Percentiles rank a stretch among this genome's conserved stretches.
Conservation (phyloP, 2,888 invertebrate genomes). For the Phorcus lineatus region DNA sequence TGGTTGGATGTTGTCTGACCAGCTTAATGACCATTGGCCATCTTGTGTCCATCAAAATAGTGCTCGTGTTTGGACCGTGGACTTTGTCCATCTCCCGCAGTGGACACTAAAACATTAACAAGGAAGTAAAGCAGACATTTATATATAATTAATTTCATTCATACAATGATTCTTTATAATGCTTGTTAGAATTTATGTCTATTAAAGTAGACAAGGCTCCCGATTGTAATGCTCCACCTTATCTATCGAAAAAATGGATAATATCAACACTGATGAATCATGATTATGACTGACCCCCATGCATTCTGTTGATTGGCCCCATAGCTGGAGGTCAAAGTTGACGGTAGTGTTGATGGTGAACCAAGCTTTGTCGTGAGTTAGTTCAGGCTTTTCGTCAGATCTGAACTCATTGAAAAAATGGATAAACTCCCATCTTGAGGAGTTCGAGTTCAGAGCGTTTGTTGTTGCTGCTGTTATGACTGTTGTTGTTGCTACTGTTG, state of each 20-base stretch:
- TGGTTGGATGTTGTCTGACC: slow-evolving; percentile 30
- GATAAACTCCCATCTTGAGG: slow-evolving; percentile 28
- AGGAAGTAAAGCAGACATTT: neutral
- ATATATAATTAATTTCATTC: neutral
- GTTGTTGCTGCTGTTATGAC: neutral
- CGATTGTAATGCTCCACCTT: too few relatives aligned
- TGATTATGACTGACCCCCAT: slow-evolving; percentile 63
- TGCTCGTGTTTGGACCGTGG: slow-evolving; percentile 34
- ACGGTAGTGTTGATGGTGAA: slow-evolving; percentile 58
- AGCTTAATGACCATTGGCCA: slow-evolving; percentile 52
- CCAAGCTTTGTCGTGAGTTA: slow-evolving; percentile 59
- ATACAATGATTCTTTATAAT: neutral
- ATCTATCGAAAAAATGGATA: too few relatives aligned
- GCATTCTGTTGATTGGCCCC: slow-evolving; percentile 60
- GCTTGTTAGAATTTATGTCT: too few relatives aligned
- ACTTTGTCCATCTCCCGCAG: slow-evolving; percentile 43
- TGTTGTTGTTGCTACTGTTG: neutral
- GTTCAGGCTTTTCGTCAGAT: slow-evolving; percentile 38
- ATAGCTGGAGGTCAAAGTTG: slow-evolving; percentile 53
- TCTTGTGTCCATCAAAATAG: slow-evolving; percentile 58
- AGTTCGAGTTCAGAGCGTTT: neutral
- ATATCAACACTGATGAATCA: too few relatives aligned
- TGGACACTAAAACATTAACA: slow-evolving; percentile 53
- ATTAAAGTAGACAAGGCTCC: too few relatives aligned
- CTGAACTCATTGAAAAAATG: slow-evolving; percentile 3